Conservation (phyloP, 1,140 invertebrate genomes). For the silkworm (Bombyx mori) region DNA sequence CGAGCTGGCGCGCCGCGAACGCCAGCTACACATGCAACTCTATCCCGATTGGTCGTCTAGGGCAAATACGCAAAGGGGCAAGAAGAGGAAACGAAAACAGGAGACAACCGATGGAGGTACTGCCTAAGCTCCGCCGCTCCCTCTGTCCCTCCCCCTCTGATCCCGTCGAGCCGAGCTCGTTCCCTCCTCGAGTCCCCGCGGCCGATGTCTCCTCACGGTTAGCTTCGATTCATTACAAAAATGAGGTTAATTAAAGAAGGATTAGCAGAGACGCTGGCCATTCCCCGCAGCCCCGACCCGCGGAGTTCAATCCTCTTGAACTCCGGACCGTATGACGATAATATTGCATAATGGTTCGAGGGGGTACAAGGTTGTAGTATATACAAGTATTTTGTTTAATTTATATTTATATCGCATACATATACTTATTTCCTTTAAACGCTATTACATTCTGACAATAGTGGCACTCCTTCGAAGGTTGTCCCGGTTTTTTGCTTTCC, state of each 20-base stretch:
- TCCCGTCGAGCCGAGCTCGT: constrained; percentile 4
- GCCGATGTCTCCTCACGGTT: constrained; percentile 33
- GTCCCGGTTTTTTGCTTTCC: constrained; percentile 72
- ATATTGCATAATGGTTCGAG: constrained; percentile 63
- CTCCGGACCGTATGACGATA: constrained; percentile 49
- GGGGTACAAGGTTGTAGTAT: constrained; percentile 66
- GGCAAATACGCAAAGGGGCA: constrained; percentile 96
- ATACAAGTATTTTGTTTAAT: constrained; percentile 60
- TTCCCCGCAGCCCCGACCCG: constrained; percentile 21
- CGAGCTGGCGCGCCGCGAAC: constrained; percentile 97
- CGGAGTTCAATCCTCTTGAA: constrained; percentile 60
- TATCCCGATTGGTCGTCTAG: constrained; percentile 99
- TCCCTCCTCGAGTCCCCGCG: constrained; percentile 12
- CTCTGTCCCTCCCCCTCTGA: constrained; percentile 15
- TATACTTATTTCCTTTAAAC: constrained; percentile 60
- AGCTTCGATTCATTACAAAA: constrained; percentile 45
- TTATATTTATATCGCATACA: constrained; percentile 61
- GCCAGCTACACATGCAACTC: constrained; percentile 98
- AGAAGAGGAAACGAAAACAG: constrained; percentile 99
- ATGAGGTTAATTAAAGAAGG: constrained; percentile 63
- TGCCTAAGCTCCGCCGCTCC: constrained; percentile 59
- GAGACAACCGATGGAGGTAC: constrained; percentile 96
- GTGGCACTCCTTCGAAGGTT: constrained; percentile 71
- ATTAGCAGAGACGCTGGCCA: constrained; percentile 54
- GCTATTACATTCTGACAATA: constrained; percentile 47